Conservation (phyloP, 2,113 vertebrate species). For the Oxyruncus cristatus region DNA sequence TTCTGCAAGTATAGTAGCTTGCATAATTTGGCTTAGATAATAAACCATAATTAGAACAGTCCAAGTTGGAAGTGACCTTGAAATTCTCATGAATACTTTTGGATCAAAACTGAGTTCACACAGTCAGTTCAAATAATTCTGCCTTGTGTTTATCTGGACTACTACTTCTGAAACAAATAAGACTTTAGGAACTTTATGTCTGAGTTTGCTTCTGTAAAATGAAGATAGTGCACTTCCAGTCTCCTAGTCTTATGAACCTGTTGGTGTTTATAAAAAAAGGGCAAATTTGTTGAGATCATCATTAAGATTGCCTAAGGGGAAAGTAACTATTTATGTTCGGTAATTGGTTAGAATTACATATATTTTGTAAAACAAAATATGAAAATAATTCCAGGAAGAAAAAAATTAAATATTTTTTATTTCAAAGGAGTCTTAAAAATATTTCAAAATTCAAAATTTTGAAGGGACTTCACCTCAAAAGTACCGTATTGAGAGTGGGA, state of each 20-base stretch:
- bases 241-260: neutral
- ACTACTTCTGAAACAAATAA: neutral
- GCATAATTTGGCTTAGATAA: neutral
- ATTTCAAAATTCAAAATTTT: neutral
- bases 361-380: neutral
- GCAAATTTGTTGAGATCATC: neutral
- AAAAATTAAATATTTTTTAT: neutral
- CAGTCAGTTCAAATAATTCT: neutral
- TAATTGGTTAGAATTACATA: neutral
- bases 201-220: neutral
- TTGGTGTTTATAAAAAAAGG: neutral
- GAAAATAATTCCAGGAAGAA: neutral
- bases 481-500: neutral
- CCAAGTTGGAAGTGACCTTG: neutral
- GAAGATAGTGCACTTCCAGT: neutral
- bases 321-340: neutral
- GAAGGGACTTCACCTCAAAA: neutral
- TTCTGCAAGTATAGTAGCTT: neutral
- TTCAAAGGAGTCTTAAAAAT: neutral
- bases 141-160: neutral
- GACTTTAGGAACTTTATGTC: neutral
- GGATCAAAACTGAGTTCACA: neutral
- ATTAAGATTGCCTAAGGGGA: neutral
- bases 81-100: neutral
- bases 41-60: neutral